Percentiles rank a stretch among this genome's conserved stretches.
phyloP scores from a whole-genome alignment of 2,113 vertebrate species.

The Murina feae region DNA sequence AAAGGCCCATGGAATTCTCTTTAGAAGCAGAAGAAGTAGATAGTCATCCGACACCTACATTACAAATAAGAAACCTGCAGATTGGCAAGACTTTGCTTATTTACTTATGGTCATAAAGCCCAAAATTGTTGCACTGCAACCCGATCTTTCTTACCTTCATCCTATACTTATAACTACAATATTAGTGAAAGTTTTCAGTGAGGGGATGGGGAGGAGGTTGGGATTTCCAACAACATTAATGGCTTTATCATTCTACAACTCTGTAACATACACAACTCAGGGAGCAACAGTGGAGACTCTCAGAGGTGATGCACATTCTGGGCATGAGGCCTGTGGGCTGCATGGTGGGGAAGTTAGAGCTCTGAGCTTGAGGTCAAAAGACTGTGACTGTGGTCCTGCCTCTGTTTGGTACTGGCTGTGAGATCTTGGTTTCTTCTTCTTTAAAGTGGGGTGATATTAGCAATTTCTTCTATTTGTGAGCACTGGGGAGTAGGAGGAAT shows the following conservation, averaged over 20 bases:
- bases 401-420: background rate
- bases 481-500: background rate
- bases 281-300: background rate
- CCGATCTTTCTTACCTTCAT: background rate
- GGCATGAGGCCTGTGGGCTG: background rate
- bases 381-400: background rate
- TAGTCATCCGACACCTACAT: accelerated
- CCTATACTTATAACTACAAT: background rate
- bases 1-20: background rate
- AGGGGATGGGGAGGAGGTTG: too few species aligned
- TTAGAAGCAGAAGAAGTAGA: background rate
- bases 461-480: background rate
- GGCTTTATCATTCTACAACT: background rate
- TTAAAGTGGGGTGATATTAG: background rate
- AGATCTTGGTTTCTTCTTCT: background rate
- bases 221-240: background rate
- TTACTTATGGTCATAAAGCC: background rate
- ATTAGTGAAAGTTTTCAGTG: background rate
- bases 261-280: background rate
- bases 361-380: background rate
- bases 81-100: background rate
- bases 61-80: background rate
- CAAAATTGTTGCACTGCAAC: background rate
- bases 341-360: background rate
- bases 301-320: background rate